Evolutionary conservation across 1,140 invertebrate genomes (phyloP), one percentile per base, ranked within the genome.

Genomic region (Drosophila fuyamai): DNA sequence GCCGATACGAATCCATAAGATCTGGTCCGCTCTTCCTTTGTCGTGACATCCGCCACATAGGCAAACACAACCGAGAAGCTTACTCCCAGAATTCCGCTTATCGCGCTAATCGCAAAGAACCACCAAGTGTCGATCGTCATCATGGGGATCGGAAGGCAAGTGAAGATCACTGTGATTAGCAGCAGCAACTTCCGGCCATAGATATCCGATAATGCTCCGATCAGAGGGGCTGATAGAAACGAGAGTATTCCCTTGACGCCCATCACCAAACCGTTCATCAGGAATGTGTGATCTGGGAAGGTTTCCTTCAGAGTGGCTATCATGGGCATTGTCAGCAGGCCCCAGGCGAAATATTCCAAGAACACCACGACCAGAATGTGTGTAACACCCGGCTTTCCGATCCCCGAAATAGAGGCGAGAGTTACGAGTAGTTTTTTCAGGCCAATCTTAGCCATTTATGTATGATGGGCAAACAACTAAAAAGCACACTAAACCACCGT

Each of bases 111-210:
- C 48, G 98, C 98, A 94, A 99, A 99, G 93, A 99, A 99, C 98
- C 98, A 99, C 97, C 98, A 99, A 50, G 98, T 98, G 94, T 99
- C 99, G 88, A 99, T 96, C 90, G 97, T 98, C 97, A 99, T 99
- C 55, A 99, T 94, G 54, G 99, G 99, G 90, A 99, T 99, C 32
- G 99, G 99, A 66, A 97, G 96, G 94, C 99, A 99, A 2, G 99
- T 99, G 93, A 99, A 99, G 93, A 99, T 98, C 74, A 99, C 99
- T 48, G 99, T 99, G 67, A 99, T 95, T 57, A 99, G 94, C 48
- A 99, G 95, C 93, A 99, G 99, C 92, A 99, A 96, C 93, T 99
- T 99, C 76, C 98, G 94, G 35, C 99, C 99, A 96, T 98, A 99
- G 40, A 99, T 97, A 93, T 99, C 99, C 7, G 98, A 99, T 32